Evolutionary conservation across 2,888 invertebrate genomes (phyloP).

Genomic region (Hyles lineata): DNA sequence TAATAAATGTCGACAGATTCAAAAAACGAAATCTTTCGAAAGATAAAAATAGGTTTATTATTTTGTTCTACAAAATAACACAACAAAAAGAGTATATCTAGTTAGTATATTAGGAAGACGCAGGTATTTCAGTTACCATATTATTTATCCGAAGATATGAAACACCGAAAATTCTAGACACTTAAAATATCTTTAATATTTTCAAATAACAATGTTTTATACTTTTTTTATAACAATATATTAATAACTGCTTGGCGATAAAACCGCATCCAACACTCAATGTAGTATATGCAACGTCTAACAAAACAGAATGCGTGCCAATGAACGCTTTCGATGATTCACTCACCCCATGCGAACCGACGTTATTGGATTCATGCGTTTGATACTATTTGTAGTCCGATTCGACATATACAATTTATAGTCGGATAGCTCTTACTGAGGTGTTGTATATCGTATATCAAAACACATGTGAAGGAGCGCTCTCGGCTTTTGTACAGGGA

Average conservation of each 20-base stretch:
- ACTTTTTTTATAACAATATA: background rate
- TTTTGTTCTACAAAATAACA: too few species aligned
- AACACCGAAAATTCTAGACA: background rate
- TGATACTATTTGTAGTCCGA: slow-evolving; percentile 23
- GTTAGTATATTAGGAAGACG: too few species aligned
- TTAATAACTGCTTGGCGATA: background rate
- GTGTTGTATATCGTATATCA: slow-evolving; percentile 20
- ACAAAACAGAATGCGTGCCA: slow-evolving; percentile 51
- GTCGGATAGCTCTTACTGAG: slow-evolving; percentile 3
- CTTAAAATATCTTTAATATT: background rate
- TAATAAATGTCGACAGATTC: too few species aligned
- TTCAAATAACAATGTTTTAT: background rate
- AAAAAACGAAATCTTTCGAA: too few species aligned
- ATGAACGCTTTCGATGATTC: slow-evolving; percentile 55
- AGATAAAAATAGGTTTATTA: too few species aligned
- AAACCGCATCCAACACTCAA: background rate
- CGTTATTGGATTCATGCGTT: slow-evolving; percentile 33
- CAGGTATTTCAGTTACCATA: too few species aligned
- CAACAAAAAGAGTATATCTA: too few species aligned
- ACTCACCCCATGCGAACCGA: slow-evolving; percentile 42
- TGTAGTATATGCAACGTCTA: slow-evolving; percentile 15
- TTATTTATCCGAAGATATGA: too few species aligned
- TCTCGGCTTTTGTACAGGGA: slow-evolving; percentile 2
- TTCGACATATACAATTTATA: slow-evolving; percentile 22
- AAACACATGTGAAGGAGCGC: background rate